A percentile compares a stretch with the other conserved stretches of the same genome.
Conservation (phyloP, 2,888 invertebrate genomes). For the Melinaea marsaeus region DNA sequence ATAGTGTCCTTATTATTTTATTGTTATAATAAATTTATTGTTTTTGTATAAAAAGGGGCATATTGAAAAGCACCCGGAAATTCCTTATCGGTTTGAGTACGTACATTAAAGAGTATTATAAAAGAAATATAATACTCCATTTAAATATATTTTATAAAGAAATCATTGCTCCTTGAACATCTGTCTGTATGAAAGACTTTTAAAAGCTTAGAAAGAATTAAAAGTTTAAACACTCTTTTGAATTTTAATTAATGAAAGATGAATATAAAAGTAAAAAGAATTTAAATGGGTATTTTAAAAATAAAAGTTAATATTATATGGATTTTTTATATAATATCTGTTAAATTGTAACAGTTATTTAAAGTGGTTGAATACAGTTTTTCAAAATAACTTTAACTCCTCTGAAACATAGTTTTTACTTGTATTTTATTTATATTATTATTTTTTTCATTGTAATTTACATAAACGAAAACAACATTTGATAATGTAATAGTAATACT, state of each 20-base stretch:
- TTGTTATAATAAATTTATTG: constrained; percentile 1
- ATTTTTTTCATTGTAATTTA: not conserved
- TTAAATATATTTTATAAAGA: constrained; percentile 3
- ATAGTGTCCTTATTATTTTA: not conserved
- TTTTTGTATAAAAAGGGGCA: constrained; percentile 1
- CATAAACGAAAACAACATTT: not conserved
- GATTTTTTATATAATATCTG: not conserved
- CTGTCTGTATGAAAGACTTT: not conserved
- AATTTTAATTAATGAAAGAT: not conserved
- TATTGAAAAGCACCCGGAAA: not conserved
- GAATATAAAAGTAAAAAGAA: not conserved
- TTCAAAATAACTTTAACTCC: not conserved
- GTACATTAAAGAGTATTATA: not conserved
- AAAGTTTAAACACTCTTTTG: constrained; percentile 4
- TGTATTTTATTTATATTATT: too few species aligned
- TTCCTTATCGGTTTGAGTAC: not conserved
- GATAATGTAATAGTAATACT: constrained; percentile 26
- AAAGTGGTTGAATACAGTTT: not conserved
- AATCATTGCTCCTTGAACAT: not conserved
- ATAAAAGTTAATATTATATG: not conserved
- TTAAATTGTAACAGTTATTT: not conserved
- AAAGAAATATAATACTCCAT: constrained; percentile 6
- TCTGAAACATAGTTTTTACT: too few species aligned
- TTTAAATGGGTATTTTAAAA: not conserved
- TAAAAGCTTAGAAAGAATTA: constrained; percentile 1